Percentiles rank a stretch among this genome's conserved stretches.
These are phyloP conservation scores for Megaleporinus macrocephalus DNA, from an alignment of 2,113 vertebrate species.

Conservation along the genomic window DNA sequence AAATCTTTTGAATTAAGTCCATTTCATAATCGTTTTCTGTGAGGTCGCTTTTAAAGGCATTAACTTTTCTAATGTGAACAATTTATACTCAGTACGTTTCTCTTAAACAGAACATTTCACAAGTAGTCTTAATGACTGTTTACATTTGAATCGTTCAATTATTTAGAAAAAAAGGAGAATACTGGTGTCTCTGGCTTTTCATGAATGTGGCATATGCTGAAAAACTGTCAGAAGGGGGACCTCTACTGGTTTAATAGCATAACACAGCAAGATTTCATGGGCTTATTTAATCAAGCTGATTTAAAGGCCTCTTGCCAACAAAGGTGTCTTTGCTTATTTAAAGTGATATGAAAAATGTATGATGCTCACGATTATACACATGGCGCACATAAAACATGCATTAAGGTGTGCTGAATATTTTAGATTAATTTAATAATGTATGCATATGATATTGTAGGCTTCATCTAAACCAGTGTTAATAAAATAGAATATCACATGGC, in stretches of 20 bases:
- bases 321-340: not conserved
- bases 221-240: constrained; percentile 47
- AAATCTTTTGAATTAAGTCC: too few species aligned
- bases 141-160: not conserved
- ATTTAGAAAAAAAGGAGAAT: not conserved
- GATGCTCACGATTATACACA: not conserved
- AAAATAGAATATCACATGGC: not conserved
- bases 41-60: too few species aligned
- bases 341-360: constrained; percentile 1
- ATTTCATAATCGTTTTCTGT: too few species aligned
- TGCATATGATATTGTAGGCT: not conserved
- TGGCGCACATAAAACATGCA: not conserved
- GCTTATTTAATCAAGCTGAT: not conserved
- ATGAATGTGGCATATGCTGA: not conserved
- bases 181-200: not conserved
- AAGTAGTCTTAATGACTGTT: not conserved
- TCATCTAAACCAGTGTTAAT: constrained; percentile 1
- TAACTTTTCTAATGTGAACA: too few species aligned
- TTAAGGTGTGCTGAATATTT: not conserved
- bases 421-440: not conserved
- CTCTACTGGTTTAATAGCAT: constrained; percentile 41
- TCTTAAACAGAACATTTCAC: not conserved
- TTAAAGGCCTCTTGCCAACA: not conserved
- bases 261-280: not conserved
- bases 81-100: too few species aligned